Evolutionary conservation across 2,113 vertebrate genomes (phyloP).

Genomic region (Lycocorax pyrrhopterus): DNA sequence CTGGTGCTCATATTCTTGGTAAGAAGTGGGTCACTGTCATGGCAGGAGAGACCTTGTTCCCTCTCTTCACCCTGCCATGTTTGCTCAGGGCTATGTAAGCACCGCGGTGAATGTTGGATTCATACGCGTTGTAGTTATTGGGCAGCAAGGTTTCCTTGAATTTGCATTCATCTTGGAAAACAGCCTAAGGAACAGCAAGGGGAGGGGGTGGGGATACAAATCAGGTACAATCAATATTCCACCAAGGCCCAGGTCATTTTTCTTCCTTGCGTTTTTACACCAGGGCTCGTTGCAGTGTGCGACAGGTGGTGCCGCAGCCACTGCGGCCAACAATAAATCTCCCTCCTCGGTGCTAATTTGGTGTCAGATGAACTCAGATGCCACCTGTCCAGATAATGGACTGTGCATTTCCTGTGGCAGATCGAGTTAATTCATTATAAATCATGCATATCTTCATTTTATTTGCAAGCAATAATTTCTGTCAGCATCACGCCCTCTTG

Average conservation of each 20-base stretch:
- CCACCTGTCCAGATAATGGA: constrained; percentile 54
- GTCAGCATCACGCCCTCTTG: rapidly evolving
- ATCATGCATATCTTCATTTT: neutral
- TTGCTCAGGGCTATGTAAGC: constrained; percentile 93
- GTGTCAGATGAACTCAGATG: constrained; percentile 32
- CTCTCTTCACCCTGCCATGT: constrained; percentile 86
- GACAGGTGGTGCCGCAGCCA: constrained; percentile 9
- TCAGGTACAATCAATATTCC: neutral
- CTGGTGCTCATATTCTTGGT: constrained; percentile 82
- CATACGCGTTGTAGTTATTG: constrained; percentile 96
- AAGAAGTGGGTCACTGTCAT: constrained; percentile 97
- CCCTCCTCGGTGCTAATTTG: constrained; percentile 25
- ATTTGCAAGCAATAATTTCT: neutral
- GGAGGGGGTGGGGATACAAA: neutral
- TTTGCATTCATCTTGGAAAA: constrained; percentile 93
- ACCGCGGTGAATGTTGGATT: constrained; percentile 81
- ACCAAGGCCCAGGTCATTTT: neutral
- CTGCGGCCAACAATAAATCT: constrained; percentile 30
- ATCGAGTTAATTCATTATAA: neutral
- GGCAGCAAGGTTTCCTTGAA: constrained; percentile 91
- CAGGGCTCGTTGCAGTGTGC: neutral
- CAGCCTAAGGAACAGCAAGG: constrained; percentile 70
- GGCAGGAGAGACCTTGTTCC: constrained; percentile 86
- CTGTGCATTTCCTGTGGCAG: constrained; percentile 36
- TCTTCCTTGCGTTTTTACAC: neutral